Percentiles rank a stretch among this genome's conserved stretches.
phyloP scores from a whole-genome alignment of 2,113 vertebrate species.

The Hippolais icterina region DNA sequence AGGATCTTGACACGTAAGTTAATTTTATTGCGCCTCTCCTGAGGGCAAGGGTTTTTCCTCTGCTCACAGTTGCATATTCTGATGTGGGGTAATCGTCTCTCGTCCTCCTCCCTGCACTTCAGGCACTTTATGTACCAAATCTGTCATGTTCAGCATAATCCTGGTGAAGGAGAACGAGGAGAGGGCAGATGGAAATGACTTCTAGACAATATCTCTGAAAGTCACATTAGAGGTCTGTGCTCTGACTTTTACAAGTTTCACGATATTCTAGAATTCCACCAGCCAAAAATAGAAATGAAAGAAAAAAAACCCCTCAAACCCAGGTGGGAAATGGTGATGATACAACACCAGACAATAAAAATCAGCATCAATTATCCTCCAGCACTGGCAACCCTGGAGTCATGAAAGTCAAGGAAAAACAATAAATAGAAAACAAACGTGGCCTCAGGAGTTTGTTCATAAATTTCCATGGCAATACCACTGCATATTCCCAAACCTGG shows the following conservation, averaged over 20 bases:
- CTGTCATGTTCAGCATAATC: neutral
- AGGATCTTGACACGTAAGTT: conserved; percentile 4
- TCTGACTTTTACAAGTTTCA: neutral
- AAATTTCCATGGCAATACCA: conserved; percentile 55
- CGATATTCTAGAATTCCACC: neutral
- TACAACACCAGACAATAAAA: neutral
- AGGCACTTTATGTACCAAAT: neutral
- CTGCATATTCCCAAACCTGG: neutral
- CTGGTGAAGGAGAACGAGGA: neutral
- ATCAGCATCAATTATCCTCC: conserved; percentile 20
- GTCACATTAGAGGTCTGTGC: neutral
- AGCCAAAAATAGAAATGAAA: neutral
- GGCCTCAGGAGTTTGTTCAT: conserved; percentile 15
- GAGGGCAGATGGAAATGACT: neutral
- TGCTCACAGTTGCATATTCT: neutral
- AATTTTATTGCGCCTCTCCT: neutral
- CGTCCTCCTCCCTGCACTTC: neutral
- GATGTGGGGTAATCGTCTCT: neutral
- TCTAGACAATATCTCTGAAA: neutral
- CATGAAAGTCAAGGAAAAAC: conserved; percentile 53
- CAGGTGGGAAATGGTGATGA: neutral
- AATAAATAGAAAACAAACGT: conserved; percentile 46
- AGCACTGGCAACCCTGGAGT: conserved; percentile 13
- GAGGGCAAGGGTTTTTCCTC: neutral
- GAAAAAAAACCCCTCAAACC: neutral